A percentile compares a stretch with the other conserved stretches of the same genome.
Conservation (phyloP, 2,797 vertebrate genomes). For the Oryzias dopingdopingensis region DNA sequence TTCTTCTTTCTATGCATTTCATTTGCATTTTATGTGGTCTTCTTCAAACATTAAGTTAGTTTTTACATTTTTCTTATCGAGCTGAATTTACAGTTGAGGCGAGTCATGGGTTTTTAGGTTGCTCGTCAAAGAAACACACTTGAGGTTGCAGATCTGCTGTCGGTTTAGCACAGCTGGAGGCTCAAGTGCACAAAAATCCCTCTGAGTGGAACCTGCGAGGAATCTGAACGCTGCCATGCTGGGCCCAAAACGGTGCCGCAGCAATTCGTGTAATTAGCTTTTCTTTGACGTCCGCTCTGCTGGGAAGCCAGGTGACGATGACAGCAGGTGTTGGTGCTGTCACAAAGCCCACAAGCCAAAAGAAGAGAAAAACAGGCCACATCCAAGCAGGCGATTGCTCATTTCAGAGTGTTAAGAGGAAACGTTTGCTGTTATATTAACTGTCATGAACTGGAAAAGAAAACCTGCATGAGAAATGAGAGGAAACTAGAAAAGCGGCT, state of each 20-base stretch:
- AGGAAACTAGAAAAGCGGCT: constrained; percentile 4
- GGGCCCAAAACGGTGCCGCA: constrained; percentile 28
- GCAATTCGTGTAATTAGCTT: constrained; percentile 39
- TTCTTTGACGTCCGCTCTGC: constrained; percentile 27
- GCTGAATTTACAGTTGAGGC: too few relatives aligned
- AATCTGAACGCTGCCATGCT: constrained; percentile 25
- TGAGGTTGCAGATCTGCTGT: too few relatives aligned
- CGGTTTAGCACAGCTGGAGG: constrained; percentile 5
- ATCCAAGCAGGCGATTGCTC: constrained; percentile 27
- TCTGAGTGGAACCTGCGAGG: constrained; percentile 40
- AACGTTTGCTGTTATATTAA: constrained; percentile 23
- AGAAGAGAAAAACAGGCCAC: constrained; percentile 23
- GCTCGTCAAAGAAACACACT: neutral
- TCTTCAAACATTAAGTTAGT: too few relatives aligned
- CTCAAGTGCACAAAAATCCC: constrained; percentile 6
- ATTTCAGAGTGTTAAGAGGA: constrained; percentile 7
- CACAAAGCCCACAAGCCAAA: constrained; percentile 18
- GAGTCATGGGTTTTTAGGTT: neutral
- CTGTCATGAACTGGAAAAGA: neutral
- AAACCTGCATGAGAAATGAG: constrained; percentile 11
- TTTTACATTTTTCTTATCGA: too few relatives aligned
- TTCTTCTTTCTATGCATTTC: too few relatives aligned
- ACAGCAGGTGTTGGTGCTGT: constrained; percentile 43
- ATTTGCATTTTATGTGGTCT: too few relatives aligned
- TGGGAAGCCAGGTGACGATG: constrained; percentile 30